These are phyloP conservation scores for Ariolimax columbianus DNA, from an alignment of 2,888 invertebrate species.

Conservation along the genomic window DNA sequence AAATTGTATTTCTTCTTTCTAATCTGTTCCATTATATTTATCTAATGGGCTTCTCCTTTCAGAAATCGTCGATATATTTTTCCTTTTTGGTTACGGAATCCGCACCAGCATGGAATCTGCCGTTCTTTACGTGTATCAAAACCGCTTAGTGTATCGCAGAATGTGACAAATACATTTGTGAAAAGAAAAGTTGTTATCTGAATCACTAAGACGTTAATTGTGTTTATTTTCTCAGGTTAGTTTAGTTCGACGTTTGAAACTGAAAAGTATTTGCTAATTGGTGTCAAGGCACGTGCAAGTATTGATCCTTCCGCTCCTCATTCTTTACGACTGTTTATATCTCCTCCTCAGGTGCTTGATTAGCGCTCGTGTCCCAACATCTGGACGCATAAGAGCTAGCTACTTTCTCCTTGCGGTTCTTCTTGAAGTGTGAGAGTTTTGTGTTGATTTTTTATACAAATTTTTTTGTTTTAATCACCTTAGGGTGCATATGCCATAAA, in stretches of 20 bases:
- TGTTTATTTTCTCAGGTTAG: neutral
- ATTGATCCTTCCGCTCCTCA: neutral
- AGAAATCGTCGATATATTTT: too few species aligned
- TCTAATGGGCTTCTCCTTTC: too few species aligned
- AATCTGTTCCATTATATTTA: too few species aligned
- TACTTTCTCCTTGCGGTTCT: neutral
- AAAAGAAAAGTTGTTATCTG: neutral
- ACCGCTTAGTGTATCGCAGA: neutral
- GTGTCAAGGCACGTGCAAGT: neutral
- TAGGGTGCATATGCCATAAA: too few species aligned
- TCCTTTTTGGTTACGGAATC: too few species aligned
- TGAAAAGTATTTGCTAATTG: neutral
- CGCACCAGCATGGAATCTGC: too few species aligned
- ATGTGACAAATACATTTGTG: neutral
- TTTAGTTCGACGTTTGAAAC: neutral
- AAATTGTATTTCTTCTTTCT: too few species aligned
- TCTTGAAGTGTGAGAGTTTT: neutral
- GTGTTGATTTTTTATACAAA: too few species aligned
- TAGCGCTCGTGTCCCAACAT: neutral
- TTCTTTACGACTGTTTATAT: too few species aligned
- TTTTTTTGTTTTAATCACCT: too few species aligned
- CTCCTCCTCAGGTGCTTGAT: neutral
- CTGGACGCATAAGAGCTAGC: neutral
- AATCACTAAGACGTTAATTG: neutral
- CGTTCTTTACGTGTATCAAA: too few species aligned